Percentiles rank a stretch among this genome's conserved stretches.
These are phyloP conservation scores for Trissonchulus latispiculum DNA, from an alignment of 2,888 invertebrate species.

Conservation along the genomic window DNA sequence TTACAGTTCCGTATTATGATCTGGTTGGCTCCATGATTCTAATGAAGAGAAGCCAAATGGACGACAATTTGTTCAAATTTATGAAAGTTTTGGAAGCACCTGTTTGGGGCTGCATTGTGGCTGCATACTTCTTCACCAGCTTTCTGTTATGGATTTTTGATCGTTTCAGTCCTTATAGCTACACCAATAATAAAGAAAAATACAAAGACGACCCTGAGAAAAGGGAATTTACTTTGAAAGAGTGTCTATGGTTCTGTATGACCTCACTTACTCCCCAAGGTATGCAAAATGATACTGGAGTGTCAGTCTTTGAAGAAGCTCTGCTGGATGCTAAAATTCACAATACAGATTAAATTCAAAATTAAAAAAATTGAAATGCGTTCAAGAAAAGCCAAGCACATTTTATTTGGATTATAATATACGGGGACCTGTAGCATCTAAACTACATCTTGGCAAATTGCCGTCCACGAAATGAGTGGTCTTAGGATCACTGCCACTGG, in stretches of 20 bases:
- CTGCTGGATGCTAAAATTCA: no score
- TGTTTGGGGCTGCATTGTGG: conserved; percentile 91
- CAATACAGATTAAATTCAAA: no score
- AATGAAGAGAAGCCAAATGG: conserved; percentile 76
- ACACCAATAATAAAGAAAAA: conserved; percentile 79
- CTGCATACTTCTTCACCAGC: conserved; percentile 85
- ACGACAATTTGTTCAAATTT: conserved; percentile 89
- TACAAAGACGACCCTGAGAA: conserved; percentile 60
- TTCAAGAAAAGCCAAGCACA: no score
- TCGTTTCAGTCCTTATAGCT: conserved; percentile 92
- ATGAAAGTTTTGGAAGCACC: conserved; percentile 87
- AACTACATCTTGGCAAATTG: no score
- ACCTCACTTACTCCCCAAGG: conserved; percentile 83
- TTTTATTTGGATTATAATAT: no score
- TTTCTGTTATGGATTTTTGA: conserved; percentile 93
- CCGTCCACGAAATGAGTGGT: no score
- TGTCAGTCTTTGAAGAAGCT: no score
- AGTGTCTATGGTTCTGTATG: conserved; percentile 98
- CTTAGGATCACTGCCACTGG: no score
- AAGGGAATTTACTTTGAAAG: conserved; percentile 75
- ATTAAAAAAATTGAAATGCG: no score
- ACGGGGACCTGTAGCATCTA: no score
- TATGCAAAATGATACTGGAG: no score
- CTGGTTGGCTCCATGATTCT: conserved; percentile 90
- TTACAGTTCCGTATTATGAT: conserved; percentile 96